phyloP scores from a whole-genome alignment of 2,888 invertebrate species.

The Lissonota sp. region DNA sequence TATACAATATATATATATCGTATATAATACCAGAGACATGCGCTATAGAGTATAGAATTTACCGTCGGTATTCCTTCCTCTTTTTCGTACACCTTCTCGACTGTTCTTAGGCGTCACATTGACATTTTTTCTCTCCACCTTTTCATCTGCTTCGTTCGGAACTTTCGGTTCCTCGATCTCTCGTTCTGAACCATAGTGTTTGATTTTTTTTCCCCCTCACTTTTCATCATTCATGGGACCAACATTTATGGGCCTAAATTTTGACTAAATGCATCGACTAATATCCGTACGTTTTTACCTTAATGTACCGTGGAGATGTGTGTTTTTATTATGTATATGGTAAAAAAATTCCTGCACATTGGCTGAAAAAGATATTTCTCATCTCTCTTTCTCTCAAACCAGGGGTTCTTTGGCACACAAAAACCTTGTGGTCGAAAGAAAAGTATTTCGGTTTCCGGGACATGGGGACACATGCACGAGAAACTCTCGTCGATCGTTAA shows the following conservation, averaged over 20 bases:
- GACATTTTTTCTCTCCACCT: constrained; percentile 44
- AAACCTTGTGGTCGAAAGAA: constrained; percentile 10
- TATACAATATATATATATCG: constrained; percentile 7
- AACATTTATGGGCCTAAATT: too few species aligned
- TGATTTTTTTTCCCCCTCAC: constrained; percentile 10
- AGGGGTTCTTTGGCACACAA: constrained; percentile 7
- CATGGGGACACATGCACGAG: constrained; percentile 5
- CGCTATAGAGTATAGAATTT: constrained; percentile 43
- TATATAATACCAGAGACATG: constrained; percentile 25
- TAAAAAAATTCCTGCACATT: background rate
- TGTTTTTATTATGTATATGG: too few species aligned
- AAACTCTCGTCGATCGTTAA: constrained; percentile 6
- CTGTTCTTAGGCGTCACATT: constrained; percentile 43
- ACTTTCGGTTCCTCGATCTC: constrained; percentile 23
- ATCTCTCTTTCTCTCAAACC: constrained; percentile 8
- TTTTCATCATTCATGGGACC: too few species aligned
- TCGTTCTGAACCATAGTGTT: constrained; percentile 4
- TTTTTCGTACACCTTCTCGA: constrained; percentile 37
- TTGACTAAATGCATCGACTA: too few species aligned
- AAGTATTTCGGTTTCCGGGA: constrained; percentile 27
- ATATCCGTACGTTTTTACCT: too few species aligned
- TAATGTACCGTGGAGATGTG: too few species aligned
- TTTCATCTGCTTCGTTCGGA: constrained; percentile 24
- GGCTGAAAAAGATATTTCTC: constrained; percentile 4
- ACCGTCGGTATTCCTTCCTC: constrained; percentile 56